Conservation (phyloP, 2,888 invertebrate genomes). For the Aphrophora alni region DNA sequence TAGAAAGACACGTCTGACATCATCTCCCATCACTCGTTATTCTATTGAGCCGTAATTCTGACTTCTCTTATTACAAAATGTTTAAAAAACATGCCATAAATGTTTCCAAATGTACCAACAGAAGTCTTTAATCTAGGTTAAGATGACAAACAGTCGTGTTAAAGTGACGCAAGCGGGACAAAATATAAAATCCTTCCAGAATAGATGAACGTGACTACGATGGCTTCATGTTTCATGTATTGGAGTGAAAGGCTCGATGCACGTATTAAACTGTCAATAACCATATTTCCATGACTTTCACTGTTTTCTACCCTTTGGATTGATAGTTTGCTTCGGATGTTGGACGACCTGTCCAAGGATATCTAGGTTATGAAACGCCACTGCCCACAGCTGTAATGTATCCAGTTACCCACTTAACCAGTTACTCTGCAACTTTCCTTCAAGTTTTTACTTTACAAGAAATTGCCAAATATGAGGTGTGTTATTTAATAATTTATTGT, state of each 20-base stretch:
- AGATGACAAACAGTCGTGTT: not conserved
- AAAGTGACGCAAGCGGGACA: not conserved
- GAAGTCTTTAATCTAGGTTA: not conserved
- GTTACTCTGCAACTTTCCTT: not conserved
- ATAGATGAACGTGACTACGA: not conserved
- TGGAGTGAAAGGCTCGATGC: not conserved
- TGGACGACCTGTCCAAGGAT: not conserved
- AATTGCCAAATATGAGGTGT: not conserved
- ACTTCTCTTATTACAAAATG: not conserved
- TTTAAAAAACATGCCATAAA: not conserved
- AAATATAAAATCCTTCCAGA: not conserved
- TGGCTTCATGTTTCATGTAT: not conserved
- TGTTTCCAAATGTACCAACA: not conserved
- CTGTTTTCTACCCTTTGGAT: not conserved
- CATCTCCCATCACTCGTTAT: too few species aligned
- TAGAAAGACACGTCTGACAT: too few species aligned
- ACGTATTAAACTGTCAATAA: not conserved
- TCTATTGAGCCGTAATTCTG: too few species aligned
- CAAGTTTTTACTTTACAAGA: not conserved
- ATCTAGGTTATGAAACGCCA: not conserved
- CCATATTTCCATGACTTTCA: not conserved
- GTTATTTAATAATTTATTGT: not conserved
- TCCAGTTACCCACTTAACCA: constrained; percentile 1
- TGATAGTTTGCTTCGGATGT: not conserved
- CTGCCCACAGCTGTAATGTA: not conserved